Evolutionary conservation across 2,888 invertebrate species (phyloP), one percentile per base, ranked within the genome.

Genomic region (Melanargia galathea): DNA sequence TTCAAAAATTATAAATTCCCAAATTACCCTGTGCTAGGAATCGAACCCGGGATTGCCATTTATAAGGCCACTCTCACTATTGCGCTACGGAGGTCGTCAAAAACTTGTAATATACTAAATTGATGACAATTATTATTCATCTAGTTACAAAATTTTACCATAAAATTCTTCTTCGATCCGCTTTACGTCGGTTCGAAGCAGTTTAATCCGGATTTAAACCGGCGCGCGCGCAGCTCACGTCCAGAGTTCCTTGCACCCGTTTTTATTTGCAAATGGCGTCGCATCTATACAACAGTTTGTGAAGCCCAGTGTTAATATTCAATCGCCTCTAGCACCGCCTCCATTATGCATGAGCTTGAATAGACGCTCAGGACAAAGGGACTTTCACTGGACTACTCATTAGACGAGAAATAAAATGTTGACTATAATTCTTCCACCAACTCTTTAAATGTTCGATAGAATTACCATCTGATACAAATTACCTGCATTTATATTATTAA

Each of bases 181-280:
- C 54, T 46, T 49, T 16, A 20, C 60, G 45, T 66, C 63, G 30
- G 63, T 24, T n/a, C 20, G 38, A 22, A 56, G 40, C 60, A 33
- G 65, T 16, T 60, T 13, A 20, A 64, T 56, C 66, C 62, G 64
- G 65, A 54, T 61, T 45, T 20, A 22, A 57, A 38, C 67, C 64
- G 55, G 68, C 60, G 56, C 63, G n/a, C 20, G 46, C 60, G 49
- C 46, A 38, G 62, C 26, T 68, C 72, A 70, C 70, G 72, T 70
- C 68, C 63, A 43, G 26, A 64, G 73, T 68, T 72, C 70, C 64
- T 73, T 72, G 71, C 67, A 66, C 72, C 65, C 67, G 65, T 62
- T 69, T 70, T 64, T 69, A 69, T 70, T 70, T 70, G 71, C 70
- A 68, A 72, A 73, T 68, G 60, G 68, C 67, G 62, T 43, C 58